Base-by-base conservation (phyloP, 2,888 invertebrate genomes). In the Drosophila paranaensis region DNA sequence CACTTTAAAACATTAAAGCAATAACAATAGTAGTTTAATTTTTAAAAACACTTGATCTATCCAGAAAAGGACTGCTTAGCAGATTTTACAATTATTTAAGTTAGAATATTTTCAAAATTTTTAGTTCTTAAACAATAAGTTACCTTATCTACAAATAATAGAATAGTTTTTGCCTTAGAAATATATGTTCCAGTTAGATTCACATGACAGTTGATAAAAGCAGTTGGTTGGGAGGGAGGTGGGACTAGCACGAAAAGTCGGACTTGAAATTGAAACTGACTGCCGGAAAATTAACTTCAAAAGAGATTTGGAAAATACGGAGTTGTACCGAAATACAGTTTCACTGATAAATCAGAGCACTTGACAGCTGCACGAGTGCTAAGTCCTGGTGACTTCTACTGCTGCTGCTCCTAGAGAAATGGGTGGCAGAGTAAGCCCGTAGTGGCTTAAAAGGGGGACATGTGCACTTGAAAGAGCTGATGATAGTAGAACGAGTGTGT, bases 201-300 rank as follows among this genome's bases (percentile, higher is more conserved):
- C 11, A 27, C 13, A 57, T 56, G 25, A 25, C 46, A 37, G 27
- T 45, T 45, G 25, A 39, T 42, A 35, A 60, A 46, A 40, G 60
- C 39, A 45, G n/a, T 54, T 27, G 45, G 51, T 8, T 37, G 4
- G 68, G 27, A 51, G 27, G 1, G 9, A 40, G 30, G 13, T 50
- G 40, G 51, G 48, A 35, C 53, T 6, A 39, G 56, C 20, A 48
- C 16, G 50, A 67, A 66, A 69, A 69, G 57, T 71, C 67, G 60
- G 71, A 71, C 74, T 81, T 70, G 67, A 79, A 87, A 87, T 88
- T 88, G 82, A 88, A 88, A 88, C 81, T 81, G 86, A 83, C 88
- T 88, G 84, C 79, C 82, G 88, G 88, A 88, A 88, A 88, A 88
- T 88, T 88, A 86, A 86, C 86, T 88, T 77, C 82, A 82, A 75